A percentile compares a stretch with the other conserved stretches of the same genome.
phyloP scores from a whole-genome alignment of 64 coral and sea anemone species.

The Trachythela sp. region DNA sequence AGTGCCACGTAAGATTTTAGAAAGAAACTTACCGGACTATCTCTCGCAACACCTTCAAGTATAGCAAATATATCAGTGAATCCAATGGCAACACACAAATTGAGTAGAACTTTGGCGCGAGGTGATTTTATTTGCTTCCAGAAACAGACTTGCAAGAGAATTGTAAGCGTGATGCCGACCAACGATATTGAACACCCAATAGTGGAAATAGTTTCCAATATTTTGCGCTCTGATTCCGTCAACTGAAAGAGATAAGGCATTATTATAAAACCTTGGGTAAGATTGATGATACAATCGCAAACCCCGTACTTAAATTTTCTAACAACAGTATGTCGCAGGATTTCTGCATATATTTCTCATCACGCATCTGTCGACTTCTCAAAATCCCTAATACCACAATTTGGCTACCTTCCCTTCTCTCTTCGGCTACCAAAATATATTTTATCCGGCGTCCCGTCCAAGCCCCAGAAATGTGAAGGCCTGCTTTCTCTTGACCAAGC shows the following conservation, averaged over 20 bases:
- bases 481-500: too few species aligned
- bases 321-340: too few species aligned
- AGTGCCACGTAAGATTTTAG: too few species aligned
- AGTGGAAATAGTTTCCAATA: neutral
- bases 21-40: neutral
- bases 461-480: too few species aligned
- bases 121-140: slow-evolving; percentile 24
- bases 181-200: neutral
- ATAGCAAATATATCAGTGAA: slow-evolving; percentile 15
- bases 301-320: too few species aligned
- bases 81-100: neutral
- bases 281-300: neutral
- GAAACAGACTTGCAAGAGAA: neutral
- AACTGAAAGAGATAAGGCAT: neutral
- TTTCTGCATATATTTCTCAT: too few species aligned
- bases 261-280: neutral
- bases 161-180: neutral
- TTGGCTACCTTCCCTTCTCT: too few species aligned
- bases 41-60: slow-evolving; percentile 3
- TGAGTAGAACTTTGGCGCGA: neutral
- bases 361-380: too few species aligned
- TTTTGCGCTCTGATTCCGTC: neutral
- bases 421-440: too few species aligned
- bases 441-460: too few species aligned
- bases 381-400: too few species aligned